Conservation (phyloP, 2,113 vertebrate genomes). For the Alligator mississippiensis region DNA sequence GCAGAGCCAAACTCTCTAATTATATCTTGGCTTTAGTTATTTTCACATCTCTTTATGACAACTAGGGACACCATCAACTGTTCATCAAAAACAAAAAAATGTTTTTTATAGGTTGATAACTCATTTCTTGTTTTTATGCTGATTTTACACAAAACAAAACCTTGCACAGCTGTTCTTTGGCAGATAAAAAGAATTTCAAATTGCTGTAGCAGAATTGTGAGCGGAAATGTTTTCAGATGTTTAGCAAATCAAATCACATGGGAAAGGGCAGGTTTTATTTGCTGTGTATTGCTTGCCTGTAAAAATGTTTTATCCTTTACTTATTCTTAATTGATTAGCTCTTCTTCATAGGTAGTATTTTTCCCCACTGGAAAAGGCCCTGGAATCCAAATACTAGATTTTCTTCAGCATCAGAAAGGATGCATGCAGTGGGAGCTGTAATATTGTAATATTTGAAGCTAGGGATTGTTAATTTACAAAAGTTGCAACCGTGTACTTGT, state of each 20-base stretch:
- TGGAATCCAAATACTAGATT: conserved; percentile 5
- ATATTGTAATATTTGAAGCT: neutral
- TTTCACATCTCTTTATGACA: conserved; percentile 1
- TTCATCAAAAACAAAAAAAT: conserved; percentile 31
- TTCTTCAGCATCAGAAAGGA: neutral
- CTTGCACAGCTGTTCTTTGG: conserved; percentile 62
- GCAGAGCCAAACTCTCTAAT: neutral
- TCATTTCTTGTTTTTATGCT: conserved; percentile 54
- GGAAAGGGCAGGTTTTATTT: conserved; percentile 42
- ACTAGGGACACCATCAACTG: neutral
- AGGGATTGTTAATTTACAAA: neutral
- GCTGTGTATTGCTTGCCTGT: conserved; percentile 25
- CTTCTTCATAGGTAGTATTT: neutral
- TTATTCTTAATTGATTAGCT: conserved; percentile 48
- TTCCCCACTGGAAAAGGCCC: neutral
- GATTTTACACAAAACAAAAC: conserved; percentile 67
- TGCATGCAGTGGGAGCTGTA: neutral
- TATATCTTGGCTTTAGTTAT: neutral
- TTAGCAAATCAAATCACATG: conserved; percentile 44
- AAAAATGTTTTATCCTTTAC: conserved; percentile 32
- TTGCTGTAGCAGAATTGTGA: conserved; percentile 44
- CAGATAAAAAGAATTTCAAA: conserved; percentile 73
- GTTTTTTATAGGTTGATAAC: conserved; percentile 41
- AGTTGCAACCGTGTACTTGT: neutral
- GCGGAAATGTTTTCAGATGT: conserved; percentile 51